Base-by-base conservation (phyloP, 2,797 vertebrate species). In the Falco naumanni region DNA sequence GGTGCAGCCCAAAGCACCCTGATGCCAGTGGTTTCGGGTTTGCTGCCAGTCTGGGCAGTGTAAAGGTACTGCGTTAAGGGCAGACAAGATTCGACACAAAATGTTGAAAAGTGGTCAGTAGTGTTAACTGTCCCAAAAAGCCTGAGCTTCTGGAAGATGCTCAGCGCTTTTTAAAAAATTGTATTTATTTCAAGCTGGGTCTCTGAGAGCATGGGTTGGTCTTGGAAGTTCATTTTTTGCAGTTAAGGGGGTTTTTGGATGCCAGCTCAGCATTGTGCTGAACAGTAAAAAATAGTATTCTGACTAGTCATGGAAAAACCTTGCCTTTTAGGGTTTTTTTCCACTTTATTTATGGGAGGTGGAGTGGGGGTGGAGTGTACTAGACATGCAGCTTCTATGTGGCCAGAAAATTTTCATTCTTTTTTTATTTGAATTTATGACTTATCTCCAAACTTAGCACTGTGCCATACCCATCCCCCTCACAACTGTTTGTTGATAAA, bases 351-450 rank as follows among this genome's bases (percentile, higher is more conserved):
- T 85, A 19, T 28, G 56, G 29, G 9, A 7, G 4, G 5, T n/a
- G 24, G 21, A 15, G 33, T 39, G 19, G 16, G 17, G 3, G 12
- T 7, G 7, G 22, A 7, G 3, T 50, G 20, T 63, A 74, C 24
- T 66, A 91, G 25, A 60, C 28, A 65, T 64, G 21, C 47, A 86
- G 29, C 29, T 90, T 78, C 57, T 69, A 6, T 41, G 31, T 51
- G 25, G 50, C 29, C 50, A 81, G 48, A 93, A 91, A 28, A 16
- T 18, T 14, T 68, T 88, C 18, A 50, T 60, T 80, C 48, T 51
- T 91, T 41, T 68, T 50, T 81, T 88, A 84, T 93, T 93, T 71
- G 90, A 68, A 78, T 78, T 88, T 85, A 53, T 90, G 45, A 69
- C 57, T 83, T 93, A 83, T 66, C 69, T 91, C 47, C 66, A 69